These are phyloP conservation scores for Gisinianus flammeolus DNA, from an alignment of 2,888 invertebrate species.

Conservation along the genomic window DNA sequence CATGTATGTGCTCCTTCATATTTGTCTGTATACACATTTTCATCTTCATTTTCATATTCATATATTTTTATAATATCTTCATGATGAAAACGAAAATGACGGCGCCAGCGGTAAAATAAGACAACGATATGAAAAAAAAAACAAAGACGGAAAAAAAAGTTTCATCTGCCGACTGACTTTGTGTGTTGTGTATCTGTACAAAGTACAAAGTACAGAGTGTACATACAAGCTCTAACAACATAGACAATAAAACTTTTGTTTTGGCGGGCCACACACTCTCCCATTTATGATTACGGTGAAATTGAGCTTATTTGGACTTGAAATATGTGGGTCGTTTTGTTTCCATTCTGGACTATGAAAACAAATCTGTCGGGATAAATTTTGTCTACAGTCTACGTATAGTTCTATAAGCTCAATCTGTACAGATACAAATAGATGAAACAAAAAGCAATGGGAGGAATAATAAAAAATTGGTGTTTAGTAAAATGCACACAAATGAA, in stretches of 20 bases:
- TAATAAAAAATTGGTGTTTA: not conserved
- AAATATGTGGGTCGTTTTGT: no score
- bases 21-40: no score
- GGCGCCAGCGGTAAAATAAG: slow-evolving; percentile 3
- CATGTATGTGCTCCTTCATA: no score
- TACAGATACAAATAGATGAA: no score
- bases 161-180: not conserved
- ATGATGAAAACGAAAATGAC: not conserved
- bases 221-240: not conserved
- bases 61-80: no score
- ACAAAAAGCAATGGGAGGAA: no score
- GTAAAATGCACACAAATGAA: not conserved
- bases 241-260: slow-evolving; percentile 15
- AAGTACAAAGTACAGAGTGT: not conserved
- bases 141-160: not conserved
- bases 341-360: no score
- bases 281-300: not conserved
- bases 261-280: not conserved
- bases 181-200: not conserved
- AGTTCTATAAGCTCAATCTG: no score
- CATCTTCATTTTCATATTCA: no score
- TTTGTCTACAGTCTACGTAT: not conserved
- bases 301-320: not conserved
- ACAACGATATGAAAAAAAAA: no score
- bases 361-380: no score